Conservation (phyloP, 2,888 invertebrate species). For the Drosophila setosimentum region DNA sequence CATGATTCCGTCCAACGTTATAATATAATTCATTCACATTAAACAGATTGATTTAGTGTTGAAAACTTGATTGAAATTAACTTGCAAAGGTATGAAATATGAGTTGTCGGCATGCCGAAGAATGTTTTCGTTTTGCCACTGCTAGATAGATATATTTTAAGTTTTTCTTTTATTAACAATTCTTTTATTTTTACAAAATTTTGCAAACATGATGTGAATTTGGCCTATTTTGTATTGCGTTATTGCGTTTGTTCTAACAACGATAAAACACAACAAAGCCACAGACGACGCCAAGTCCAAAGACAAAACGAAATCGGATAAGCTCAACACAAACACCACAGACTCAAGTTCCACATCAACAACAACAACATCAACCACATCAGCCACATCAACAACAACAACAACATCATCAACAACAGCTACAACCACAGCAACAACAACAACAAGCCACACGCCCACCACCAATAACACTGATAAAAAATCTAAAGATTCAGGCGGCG, state of each 20-base stretch:
- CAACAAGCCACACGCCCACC: conserved; percentile 61
- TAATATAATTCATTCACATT: neutral
- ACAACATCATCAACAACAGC: conserved; percentile 47
- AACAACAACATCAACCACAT: conserved; percentile 52
- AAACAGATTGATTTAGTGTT: neutral
- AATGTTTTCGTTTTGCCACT: conserved; percentile 9
- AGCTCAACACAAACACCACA: conserved; percentile 71
- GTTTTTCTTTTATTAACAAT: conserved; percentile 31
- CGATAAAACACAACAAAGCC: conserved; percentile 39
- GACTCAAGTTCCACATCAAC: conserved; percentile 73
- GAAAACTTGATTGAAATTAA: neutral
- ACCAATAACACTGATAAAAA: conserved; percentile 76
- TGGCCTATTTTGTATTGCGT: conserved; percentile 36
- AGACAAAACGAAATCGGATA: conserved; percentile 78
- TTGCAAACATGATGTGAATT: conserved; percentile 30
- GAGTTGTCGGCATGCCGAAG: conserved; percentile 5
- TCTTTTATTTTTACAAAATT: conserved; percentile 54
- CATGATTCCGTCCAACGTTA: neutral
- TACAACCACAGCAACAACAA: conserved; percentile 47
- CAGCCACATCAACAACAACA: conserved; percentile 31
- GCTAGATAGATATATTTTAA: conserved; percentile 19
- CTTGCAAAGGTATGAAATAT: conserved; percentile 11
- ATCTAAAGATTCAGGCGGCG: conserved; percentile 65
- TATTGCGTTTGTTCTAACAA: conserved; percentile 47
- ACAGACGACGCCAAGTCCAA: conserved; percentile 75